phyloP scores from a whole-genome alignment of 2,113 vertebrate genomes.

The Sinocyclocheilus rhinocerous region DNA sequence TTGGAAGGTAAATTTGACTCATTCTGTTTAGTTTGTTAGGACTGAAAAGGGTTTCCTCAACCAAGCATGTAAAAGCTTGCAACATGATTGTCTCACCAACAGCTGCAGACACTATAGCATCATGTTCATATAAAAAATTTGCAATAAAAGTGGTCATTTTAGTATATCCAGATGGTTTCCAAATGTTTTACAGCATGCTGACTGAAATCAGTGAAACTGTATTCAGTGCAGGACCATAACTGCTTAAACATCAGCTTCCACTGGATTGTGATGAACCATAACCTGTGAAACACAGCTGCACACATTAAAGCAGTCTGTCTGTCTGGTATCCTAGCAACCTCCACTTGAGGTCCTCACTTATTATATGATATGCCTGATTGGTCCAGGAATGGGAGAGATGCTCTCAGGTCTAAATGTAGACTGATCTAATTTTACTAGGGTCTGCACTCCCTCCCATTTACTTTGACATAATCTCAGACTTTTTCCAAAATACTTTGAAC shows the following conservation, averaged over 20 bases:
- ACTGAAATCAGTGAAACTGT: neutral
- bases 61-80: neutral
- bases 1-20: neutral
- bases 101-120: neutral
- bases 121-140: neutral
- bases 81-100: too few relatives aligned
- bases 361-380: constrained; percentile 35
- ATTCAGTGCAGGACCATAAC: neutral
- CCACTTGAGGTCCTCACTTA: constrained; percentile 36
- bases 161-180: neutral
- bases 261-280: neutral
- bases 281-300: constrained; percentile 19
- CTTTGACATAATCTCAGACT: constrained; percentile 21
- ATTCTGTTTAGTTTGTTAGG: neutral
- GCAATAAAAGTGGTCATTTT: neutral
- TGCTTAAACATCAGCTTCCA: neutral
- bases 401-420: constrained; percentile 41
- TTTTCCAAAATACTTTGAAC: neutral
- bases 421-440: constrained; percentile 47
- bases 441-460: neutral
- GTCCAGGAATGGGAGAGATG: constrained; percentile 6
- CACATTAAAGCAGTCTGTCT: neutral
- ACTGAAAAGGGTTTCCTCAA: neutral
- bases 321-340: constrained; percentile 9
- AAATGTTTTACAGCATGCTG: neutral